Percentiles rank a stretch among this genome's conserved stretches.
Evolutionary conservation across 2,797 vertebrate genomes (phyloP).

Genomic region (Takifugu rubripes): DNA sequence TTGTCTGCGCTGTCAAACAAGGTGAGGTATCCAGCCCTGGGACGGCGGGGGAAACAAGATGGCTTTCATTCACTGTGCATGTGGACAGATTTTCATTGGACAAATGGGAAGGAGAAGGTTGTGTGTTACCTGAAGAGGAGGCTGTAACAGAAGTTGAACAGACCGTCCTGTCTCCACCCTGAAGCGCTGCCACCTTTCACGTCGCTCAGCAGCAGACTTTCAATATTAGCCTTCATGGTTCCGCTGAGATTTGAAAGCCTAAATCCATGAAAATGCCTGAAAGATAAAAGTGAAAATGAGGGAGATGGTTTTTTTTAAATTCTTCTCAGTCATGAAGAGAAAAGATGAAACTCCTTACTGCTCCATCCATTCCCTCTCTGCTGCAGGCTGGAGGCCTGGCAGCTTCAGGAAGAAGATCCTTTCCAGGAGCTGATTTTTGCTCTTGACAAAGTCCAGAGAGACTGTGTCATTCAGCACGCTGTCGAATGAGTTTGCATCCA

Average conservation of each 20-base stretch:
- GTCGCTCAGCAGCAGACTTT: conserved; percentile 60
- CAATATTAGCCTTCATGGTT: conserved; percentile 75
- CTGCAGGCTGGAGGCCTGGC: conserved; percentile 50
- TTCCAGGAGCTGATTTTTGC: conserved; percentile 70
- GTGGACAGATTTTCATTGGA: too few relatives aligned
- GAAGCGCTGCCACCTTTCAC: conserved; percentile 19
- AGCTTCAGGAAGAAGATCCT: conserved; percentile 79
- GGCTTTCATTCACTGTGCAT: too few relatives aligned
- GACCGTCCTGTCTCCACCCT: conserved; percentile 76
- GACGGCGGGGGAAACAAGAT: conserved; percentile 3
- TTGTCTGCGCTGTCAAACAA: conserved; percentile 67
- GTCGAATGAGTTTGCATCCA: conserved; percentile 85
- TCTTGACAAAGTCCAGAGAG: conserved; percentile 71
- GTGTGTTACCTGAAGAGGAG: conserved; percentile 80
- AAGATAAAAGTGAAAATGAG: conserved; percentile 7
- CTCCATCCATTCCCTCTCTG: conserved; percentile 77
- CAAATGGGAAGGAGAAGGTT: too few relatives aligned
- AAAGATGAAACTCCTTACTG: conserved; percentile 46
- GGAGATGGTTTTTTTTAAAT: neutral
- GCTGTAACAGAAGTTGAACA: conserved; percentile 83
- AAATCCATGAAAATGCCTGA: conserved; percentile 78
- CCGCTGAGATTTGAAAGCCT: conserved; percentile 68
- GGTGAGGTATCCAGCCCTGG: conserved; percentile 82
- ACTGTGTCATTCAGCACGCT: conserved; percentile 72
- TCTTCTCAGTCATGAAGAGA: neutral